phyloP scores from a whole-genome alignment of 2,888 invertebrate species.

The Microplitis deprimator region DNA sequence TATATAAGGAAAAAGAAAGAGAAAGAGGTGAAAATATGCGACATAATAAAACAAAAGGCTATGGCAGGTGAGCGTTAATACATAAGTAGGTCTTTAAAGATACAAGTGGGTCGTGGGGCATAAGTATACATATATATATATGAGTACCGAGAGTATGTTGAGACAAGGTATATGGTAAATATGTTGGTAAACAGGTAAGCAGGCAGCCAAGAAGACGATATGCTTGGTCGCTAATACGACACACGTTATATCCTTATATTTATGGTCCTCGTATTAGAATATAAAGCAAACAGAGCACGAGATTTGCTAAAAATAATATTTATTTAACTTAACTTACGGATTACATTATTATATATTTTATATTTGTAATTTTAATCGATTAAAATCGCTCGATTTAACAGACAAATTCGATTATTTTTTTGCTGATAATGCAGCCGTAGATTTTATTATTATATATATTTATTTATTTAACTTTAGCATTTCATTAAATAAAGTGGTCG shows the following conservation, averaged over 20 bases:
- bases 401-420: conserved; percentile 17
- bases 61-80: conserved; percentile 27
- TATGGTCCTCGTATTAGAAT: conserved; percentile 20
- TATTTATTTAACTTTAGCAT: neutral
- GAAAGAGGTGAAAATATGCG: conserved; percentile 21
- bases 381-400: conserved; percentile 16
- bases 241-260: conserved; percentile 48
- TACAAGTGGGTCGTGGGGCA: conserved; percentile 46
- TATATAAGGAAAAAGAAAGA: conserved; percentile 11
- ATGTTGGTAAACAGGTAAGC: conserved; percentile 21
- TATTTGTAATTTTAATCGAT: conserved; percentile 20
- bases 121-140: neutral
- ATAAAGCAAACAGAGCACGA: conserved; percentile 59
- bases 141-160: neutral
- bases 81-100: conserved; percentile 27
- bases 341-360: neutral
- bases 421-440: neutral
- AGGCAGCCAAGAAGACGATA: conserved; percentile 52
- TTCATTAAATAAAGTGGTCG: conserved; percentile 1
- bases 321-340: neutral
- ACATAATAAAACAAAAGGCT: conserved; percentile 29
- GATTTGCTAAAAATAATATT: neutral
- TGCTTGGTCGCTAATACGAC: conserved; percentile 54
- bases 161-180: conserved; percentile 38
- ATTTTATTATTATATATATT: neutral